Evolutionary conservation across 2,888 invertebrate genomes (phyloP).

Genomic region (Drosophila anomalata): DNA sequence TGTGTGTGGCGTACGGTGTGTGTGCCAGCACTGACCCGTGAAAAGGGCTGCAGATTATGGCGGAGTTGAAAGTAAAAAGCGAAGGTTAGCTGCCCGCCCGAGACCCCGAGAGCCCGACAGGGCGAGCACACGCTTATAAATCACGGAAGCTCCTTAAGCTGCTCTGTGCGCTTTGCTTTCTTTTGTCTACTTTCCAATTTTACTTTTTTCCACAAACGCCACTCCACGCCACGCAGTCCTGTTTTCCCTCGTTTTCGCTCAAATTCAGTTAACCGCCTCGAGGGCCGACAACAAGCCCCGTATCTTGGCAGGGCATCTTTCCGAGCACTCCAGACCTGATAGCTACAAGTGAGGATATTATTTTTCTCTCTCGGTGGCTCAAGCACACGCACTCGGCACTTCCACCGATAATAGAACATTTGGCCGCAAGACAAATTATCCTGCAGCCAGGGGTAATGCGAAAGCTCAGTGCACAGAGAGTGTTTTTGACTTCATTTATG

Average conservation of each 20-base stretch:
- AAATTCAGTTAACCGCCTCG: constrained; percentile 73
- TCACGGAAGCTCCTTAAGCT: constrained; percentile 51
- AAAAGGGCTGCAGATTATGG: constrained; percentile 35
- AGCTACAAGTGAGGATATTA: constrained; percentile 58
- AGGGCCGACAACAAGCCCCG: constrained; percentile 36
- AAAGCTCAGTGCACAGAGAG: constrained; percentile 32
- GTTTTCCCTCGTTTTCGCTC: constrained; percentile 57
- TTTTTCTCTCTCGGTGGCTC: constrained; percentile 49
- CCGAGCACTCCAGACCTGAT: constrained; percentile 17
- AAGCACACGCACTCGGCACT: constrained; percentile 18
- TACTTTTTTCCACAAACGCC: neutral
- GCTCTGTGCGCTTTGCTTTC: constrained; percentile 5
- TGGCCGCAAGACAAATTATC: constrained; percentile 75
- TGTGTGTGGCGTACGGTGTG: constrained; percentile 17
- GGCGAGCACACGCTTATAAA: constrained; percentile 44
- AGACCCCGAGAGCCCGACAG: neutral
- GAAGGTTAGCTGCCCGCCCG: constrained; percentile 16
- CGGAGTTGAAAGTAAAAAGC: constrained; percentile 22
- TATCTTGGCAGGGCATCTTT: constrained; percentile 60
- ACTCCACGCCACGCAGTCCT: neutral
- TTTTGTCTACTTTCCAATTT: neutral
- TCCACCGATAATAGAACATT: constrained; percentile 70
- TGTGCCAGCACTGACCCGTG: constrained; percentile 30
- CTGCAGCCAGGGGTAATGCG: constrained; percentile 35
- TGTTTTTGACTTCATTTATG: neutral